Conservation (phyloP, 2,113 vertebrate species). For the Daboia siamensis region DNA sequence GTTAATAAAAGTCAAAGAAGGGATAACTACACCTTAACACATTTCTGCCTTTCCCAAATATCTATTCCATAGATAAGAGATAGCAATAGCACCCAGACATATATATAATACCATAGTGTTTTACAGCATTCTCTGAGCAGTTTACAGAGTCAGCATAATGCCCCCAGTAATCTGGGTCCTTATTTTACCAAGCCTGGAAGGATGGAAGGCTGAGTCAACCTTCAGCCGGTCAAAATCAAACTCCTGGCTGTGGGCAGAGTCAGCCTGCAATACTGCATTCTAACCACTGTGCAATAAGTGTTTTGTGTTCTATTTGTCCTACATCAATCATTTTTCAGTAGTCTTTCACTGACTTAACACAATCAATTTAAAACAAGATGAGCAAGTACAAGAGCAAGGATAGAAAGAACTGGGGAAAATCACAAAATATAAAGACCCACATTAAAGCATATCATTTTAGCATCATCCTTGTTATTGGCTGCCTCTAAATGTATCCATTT, state of each 20-base stretch:
- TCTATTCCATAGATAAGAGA: not conserved
- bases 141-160: not conserved
- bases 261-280: not conserved
- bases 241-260: not conserved
- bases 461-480: not conserved
- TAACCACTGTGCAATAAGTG: not conserved
- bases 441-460: not conserved
- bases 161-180: not conserved
- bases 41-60: not conserved
- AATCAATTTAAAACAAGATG: not conserved
- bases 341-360: slow-evolving; percentile 15
- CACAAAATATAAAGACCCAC: not conserved
- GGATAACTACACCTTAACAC: not conserved
- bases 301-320: not conserved
- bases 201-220: not conserved
- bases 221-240: not conserved
- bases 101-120: not conserved
- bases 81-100: not conserved
- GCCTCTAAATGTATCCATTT: not conserved
- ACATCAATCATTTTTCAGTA: not conserved
- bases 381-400: not conserved
- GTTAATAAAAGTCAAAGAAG: slow-evolving; percentile 18
- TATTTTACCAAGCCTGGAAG: not conserved
- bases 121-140: not conserved
- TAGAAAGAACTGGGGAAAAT: not conserved